Evolutionary conservation across 2,888 invertebrate genomes (phyloP).

Genomic region (Augochlorella aurata): DNA sequence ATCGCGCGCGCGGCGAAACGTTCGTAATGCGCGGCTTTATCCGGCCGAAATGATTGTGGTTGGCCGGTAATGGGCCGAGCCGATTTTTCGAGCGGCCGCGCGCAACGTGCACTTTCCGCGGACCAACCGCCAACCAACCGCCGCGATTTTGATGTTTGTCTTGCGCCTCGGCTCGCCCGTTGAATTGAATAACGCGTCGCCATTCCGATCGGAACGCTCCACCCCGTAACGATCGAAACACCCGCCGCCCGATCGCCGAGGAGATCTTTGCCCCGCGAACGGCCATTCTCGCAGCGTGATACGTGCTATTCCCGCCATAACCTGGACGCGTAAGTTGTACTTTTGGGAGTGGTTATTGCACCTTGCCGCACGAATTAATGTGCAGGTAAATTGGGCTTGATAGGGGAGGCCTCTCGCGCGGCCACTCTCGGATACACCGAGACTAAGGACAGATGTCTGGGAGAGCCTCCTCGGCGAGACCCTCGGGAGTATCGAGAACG

Average conservation of each 20-base stretch:
- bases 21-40: conserved; percentile 40
- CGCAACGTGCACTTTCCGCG: conserved; percentile 49
- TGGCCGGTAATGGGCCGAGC: conserved; percentile 31
- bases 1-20: conserved; percentile 25
- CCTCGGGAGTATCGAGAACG: background rate
- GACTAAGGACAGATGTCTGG: background rate
- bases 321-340: background rate
- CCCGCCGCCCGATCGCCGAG: conserved; percentile 4
- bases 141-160: conserved; percentile 24
- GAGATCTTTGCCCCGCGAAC: conserved; percentile 6
- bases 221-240: conserved; percentile 13
- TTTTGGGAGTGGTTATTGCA: conserved; percentile 16
- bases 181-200: conserved; percentile 25
- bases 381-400: conserved; percentile 9
- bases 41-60: conserved; percentile 49
- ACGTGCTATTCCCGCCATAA: conserved; percentile 26
- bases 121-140: background rate
- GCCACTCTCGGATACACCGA: background rate
- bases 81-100: conserved; percentile 30
- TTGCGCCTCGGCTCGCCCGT: conserved; percentile 10
- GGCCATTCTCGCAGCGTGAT: conserved; percentile 5
- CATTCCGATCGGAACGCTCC: conserved; percentile 1
- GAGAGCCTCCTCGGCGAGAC: background rate
- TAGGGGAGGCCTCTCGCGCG: background rate
- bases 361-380: conserved; percentile 14